These are phyloP conservation scores for Drosophila gunungcola DNA, from an alignment of 1,140 invertebrate genomes.

Conservation along the genomic window DNA sequence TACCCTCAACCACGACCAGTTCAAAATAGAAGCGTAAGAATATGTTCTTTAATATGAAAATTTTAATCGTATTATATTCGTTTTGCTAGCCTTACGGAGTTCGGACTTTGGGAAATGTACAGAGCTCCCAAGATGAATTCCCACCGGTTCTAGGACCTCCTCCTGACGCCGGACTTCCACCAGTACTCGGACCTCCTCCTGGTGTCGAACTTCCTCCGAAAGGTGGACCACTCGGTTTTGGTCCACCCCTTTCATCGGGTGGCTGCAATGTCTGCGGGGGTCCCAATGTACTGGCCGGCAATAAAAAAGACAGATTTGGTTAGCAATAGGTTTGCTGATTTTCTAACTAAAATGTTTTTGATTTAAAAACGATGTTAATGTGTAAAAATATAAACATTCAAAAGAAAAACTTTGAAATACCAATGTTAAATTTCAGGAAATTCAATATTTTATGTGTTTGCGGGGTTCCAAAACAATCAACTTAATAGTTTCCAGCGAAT, in stretches of 20 bases:
- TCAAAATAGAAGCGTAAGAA: neutral
- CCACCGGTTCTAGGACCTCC: neutral
- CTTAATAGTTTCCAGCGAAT: too few species aligned
- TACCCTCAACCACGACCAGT: neutral
- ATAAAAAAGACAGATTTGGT: neutral
- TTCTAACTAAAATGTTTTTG: too few species aligned
- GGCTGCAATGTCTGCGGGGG: neutral
- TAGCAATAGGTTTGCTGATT: too few species aligned
- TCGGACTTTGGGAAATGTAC: neutral
- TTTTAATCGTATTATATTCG: neutral
- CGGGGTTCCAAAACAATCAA: too few species aligned
- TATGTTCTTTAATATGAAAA: too few species aligned
- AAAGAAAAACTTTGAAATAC: too few species aligned
- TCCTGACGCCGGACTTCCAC: neutral
- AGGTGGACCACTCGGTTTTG: neutral
- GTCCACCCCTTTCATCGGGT: neutral
- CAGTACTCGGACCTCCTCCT: neutral
- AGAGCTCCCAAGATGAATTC: too few species aligned
- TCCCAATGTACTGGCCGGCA: neutral
- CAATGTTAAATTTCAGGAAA: too few species aligned
- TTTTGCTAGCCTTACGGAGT: neutral
- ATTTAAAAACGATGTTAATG: too few species aligned
- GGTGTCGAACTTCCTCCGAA: neutral
- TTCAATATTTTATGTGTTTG: too few species aligned
- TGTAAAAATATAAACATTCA: neutral